Conservation (phyloP, 2,888 invertebrate species). For the Deilephila porcellus region DNA sequence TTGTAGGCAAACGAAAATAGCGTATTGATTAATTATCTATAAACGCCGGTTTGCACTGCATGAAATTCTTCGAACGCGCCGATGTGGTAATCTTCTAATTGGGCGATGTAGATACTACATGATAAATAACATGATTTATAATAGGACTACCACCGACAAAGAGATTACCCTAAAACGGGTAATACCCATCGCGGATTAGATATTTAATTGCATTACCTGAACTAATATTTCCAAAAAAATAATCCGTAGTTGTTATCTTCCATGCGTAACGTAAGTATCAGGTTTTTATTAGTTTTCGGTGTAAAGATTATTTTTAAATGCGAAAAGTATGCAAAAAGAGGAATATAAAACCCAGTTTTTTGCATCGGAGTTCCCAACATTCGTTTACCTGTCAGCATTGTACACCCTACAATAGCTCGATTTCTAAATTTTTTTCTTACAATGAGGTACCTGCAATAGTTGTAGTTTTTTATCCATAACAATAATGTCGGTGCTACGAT, state of each 20-base stretch:
- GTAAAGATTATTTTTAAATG: too few relatives aligned
- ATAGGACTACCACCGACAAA: background rate
- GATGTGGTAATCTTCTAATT: background rate
- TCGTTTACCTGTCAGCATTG: too few relatives aligned
- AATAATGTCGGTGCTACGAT: background rate
- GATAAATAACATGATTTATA: background rate
- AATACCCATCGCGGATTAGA: background rate
- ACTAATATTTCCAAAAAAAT: too few relatives aligned
- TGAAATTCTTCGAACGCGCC: background rate
- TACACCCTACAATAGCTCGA: too few relatives aligned
- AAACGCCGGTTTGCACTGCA: background rate
- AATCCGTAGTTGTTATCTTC: background rate
- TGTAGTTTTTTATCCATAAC: too few relatives aligned
- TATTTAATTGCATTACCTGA: background rate
- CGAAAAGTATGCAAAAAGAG: too few relatives aligned
- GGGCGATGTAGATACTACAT: background rate
- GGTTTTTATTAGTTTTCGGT: too few relatives aligned
- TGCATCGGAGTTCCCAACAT: too few relatives aligned
- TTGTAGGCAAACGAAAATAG: conserved; percentile 2
- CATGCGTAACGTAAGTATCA: background rate
- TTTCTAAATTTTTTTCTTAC: too few relatives aligned
- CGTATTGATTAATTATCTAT: conserved; percentile 4
- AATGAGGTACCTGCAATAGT: too few relatives aligned
- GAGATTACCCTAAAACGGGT: background rate
- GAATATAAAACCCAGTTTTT: too few relatives aligned